Percentiles rank a stretch among this genome's conserved stretches.
These are phyloP conservation scores for Hypselothyrea guttata DNA, from an alignment of 2,888 invertebrate species.

Conservation along the genomic window DNA sequence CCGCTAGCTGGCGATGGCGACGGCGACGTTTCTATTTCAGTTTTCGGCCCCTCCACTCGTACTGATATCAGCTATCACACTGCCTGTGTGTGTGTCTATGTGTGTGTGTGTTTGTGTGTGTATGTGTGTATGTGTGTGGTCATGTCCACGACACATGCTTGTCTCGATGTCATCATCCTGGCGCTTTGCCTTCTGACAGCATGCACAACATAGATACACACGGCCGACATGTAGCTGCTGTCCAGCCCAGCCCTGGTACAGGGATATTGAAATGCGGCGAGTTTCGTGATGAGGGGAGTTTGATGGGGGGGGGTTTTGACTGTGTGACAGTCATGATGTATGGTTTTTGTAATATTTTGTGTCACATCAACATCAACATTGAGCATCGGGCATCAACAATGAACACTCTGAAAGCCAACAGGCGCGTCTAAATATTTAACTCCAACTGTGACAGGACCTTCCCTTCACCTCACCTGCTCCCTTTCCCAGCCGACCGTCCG, in stretches of 20 bases:
- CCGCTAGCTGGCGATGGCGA: not conserved
- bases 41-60: too few relatives aligned
- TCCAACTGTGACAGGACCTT: slow-evolving; percentile 38
- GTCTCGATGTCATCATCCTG: slow-evolving; percentile 54
- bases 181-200: slow-evolving; percentile 47
- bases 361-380: slow-evolving; percentile 65
- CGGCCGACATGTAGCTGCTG: slow-evolving; percentile 21
- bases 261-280: not conserved
- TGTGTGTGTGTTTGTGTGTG: too few relatives aligned
- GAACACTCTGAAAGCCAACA: slow-evolving; percentile 43
- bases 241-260: slow-evolving; percentile 1
- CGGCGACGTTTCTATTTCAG: too few relatives aligned
- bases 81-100: too few relatives aligned
- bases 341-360: slow-evolving; percentile 71
- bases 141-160: slow-evolving; percentile 50
- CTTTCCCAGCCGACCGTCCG: slow-evolving; percentile 8
- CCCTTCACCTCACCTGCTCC: too few relatives aligned
- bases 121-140: slow-evolving; percentile 43
- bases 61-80: too few relatives aligned
- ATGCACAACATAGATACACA: slow-evolving; percentile 10
- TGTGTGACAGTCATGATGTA: slow-evolving; percentile 65
- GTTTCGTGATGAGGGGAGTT: not conserved
- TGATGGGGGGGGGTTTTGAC: not conserved
- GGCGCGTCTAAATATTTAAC: slow-evolving; percentile 70
- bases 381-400: slow-evolving; percentile 33